A percentile compares a stretch with the other conserved stretches of the same genome.
Conservation (phyloP, 1,140 invertebrate genomes). For the Yoshiicerus persimilis region DNA sequence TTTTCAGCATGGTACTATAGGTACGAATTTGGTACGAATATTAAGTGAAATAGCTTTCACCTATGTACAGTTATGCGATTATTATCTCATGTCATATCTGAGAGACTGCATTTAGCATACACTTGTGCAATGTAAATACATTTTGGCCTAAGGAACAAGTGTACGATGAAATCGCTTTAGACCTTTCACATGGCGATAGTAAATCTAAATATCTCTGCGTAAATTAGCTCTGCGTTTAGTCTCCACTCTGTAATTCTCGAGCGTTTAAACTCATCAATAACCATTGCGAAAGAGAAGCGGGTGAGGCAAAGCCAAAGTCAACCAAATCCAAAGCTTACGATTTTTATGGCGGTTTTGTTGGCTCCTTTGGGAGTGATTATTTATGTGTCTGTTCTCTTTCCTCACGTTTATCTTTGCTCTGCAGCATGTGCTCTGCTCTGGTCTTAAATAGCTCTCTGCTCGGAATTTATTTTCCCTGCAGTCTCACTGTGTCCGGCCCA, state of each 20-base stretch:
- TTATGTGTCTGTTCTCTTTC: background rate
- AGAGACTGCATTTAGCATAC: no score
- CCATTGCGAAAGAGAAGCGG: background rate
- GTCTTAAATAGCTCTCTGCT: background rate
- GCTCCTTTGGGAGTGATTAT: background rate
- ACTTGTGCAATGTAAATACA: no score
- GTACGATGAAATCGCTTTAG: no score
- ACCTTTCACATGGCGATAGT: background rate
- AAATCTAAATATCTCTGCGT: background rate
- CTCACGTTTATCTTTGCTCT: background rate
- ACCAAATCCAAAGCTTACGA: background rate
- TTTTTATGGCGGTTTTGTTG: constrained; percentile 11
- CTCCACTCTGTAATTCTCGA: background rate
- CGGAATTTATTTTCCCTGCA: background rate
- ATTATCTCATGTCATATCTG: no score
- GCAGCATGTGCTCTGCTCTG: background rate
- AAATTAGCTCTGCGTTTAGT: background rate
- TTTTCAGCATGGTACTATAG: background rate
- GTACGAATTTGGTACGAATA: no score
- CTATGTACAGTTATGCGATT: no score
- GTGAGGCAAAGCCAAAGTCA: background rate
- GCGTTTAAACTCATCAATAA: constrained; percentile 1
- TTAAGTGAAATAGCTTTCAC: no score
- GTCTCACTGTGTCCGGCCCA: background rate
- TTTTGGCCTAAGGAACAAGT: no score